Evolutionary conservation across 2,113 vertebrate genomes (phyloP).

Genomic region (Eudorcas thomsonii): DNA sequence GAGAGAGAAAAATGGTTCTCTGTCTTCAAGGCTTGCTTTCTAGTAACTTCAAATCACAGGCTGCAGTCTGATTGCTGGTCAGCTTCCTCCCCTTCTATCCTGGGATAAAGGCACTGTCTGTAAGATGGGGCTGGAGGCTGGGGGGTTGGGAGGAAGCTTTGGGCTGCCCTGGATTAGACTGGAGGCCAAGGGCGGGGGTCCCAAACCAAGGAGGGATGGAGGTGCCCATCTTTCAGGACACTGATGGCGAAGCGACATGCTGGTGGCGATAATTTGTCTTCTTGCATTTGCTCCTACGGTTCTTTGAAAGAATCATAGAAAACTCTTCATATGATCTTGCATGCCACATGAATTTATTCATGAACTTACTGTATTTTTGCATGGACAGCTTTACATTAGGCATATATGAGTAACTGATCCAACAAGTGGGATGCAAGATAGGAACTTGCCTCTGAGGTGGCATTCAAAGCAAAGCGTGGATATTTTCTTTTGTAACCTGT

Average conservation of each 20-base stretch:
- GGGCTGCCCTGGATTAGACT: neutral
- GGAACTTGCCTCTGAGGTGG: neutral
- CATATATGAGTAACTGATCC: neutral
- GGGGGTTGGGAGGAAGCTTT: neutral
- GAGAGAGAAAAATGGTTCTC: neutral
- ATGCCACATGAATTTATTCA: neutral
- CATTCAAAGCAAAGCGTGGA: neutral
- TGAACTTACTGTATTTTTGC: neutral
- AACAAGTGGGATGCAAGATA: neutral
- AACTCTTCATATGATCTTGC: neutral
- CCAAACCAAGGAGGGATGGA: neutral
- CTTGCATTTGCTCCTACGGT: neutral
- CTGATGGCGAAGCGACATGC: neutral
- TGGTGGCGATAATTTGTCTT: neutral
- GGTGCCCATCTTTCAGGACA: neutral
- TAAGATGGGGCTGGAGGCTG: neutral
- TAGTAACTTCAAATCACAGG: neutral
- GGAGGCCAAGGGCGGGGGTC: neutral
- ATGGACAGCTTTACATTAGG: neutral
- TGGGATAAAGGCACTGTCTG: neutral
- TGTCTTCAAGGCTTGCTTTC: neutral
- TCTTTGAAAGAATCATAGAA: neutral
- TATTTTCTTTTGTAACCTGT: neutral
- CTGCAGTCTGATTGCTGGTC: neutral
- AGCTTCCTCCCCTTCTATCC: too few relatives aligned